Conservation (phyloP, 2,113 vertebrate genomes). For the Zapornia atra region DNA sequence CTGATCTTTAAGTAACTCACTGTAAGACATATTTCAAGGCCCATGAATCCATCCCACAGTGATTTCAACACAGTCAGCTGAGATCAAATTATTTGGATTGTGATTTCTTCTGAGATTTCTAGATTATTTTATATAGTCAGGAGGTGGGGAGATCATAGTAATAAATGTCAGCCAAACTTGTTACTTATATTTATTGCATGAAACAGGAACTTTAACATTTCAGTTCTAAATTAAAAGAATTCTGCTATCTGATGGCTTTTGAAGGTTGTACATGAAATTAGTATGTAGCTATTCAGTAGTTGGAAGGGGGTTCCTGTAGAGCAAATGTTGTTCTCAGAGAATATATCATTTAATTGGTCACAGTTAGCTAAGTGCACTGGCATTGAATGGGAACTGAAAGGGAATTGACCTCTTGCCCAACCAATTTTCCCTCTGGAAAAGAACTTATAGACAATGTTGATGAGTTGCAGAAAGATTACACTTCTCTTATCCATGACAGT, state of each 20-base stretch:
- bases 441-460: slow-evolving; percentile 12
- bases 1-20: neutral
- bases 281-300: neutral
- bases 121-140: neutral
- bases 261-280: neutral
- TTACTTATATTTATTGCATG: neutral
- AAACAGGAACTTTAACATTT: neutral
- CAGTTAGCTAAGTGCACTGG: neutral
- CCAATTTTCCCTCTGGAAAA: slow-evolving; percentile 21
- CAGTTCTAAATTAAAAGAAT: neutral
- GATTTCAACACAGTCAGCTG: neutral
- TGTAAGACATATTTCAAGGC: neutral
- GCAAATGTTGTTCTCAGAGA: neutral
- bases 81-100: neutral
- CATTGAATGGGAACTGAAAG: neutral
- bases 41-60: neutral
- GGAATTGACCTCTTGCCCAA: slow-evolving; percentile 15
- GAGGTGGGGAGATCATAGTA: neutral
- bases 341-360: neutral
- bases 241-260: neutral
- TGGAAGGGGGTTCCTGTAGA: neutral
- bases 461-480: slow-evolving; percentile 7
- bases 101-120: slow-evolving; percentile 2
- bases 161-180: neutral
- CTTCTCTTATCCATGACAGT: neutral